Evolutionary conservation across 2,888 invertebrate species (phyloP).

Genomic region (Oscheius sp.): DNA sequence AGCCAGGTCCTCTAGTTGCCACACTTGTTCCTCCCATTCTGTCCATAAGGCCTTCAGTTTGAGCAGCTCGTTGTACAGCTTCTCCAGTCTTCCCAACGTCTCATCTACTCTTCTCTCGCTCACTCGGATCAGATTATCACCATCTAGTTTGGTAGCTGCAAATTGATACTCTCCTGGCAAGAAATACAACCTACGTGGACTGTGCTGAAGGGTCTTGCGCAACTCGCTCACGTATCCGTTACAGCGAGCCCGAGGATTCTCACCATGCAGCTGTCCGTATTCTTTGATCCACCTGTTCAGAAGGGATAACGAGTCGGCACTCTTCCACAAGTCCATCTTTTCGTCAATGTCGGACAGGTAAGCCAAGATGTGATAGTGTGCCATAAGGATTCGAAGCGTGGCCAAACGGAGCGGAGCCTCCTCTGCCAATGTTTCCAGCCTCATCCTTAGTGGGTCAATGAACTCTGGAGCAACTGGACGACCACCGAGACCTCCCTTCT

Average conservation of each 20-base stretch:
- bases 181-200: constrained; percentile 26
- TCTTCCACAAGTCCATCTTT: constrained; percentile 62
- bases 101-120: constrained; percentile 33
- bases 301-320: constrained; percentile 62
- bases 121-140: constrained; percentile 43
- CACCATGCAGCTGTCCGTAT: constrained; percentile 59
- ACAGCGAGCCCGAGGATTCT: constrained; percentile 60
- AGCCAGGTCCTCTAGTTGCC: constrained; percentile 49
- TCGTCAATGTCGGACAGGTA: constrained; percentile 64
- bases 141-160: constrained; percentile 51
- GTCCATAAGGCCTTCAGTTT: constrained; percentile 52
- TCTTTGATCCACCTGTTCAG: constrained; percentile 68
- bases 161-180: not conserved
- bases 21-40: constrained; percentile 54
- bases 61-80: constrained; percentile 44
- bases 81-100: constrained; percentile 48
- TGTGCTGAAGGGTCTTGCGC: constrained; percentile 33
- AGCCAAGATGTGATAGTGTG: constrained; percentile 62
- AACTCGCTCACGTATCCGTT: constrained; percentile 52
- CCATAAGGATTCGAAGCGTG: constrained; percentile 60
- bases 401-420: constrained; percentile 61
- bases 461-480: constrained; percentile 60
- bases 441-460: constrained; percentile 58
- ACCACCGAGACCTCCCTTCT: constrained; percentile 58
- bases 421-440: constrained; percentile 61